A percentile compares a stretch with the other conserved stretches of the same genome.
Conservation (phyloP, 2,888 invertebrate species). For the Coecobrya sp. region DNA sequence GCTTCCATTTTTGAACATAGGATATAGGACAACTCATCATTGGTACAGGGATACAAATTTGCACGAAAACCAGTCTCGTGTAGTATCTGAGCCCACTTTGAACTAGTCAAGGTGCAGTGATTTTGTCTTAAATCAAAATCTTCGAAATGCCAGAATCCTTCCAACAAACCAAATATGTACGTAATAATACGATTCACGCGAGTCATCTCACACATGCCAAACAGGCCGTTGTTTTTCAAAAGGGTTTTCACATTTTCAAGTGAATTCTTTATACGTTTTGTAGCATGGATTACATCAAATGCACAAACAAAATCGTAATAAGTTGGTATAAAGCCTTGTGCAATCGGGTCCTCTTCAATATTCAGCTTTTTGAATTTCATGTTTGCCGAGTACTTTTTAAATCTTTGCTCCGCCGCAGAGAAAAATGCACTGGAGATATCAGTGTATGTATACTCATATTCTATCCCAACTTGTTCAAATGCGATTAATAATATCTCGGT, state of each 20-base stretch:
- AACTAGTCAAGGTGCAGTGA: slow-evolving; percentile 2
- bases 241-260: slow-evolving; percentile 54
- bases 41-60: neutral
- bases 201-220: slow-evolving; percentile 62
- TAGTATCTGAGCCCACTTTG: neutral
- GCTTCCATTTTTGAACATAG: neutral
- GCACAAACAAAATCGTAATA: slow-evolving; percentile 56
- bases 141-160: slow-evolving; percentile 57
- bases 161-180: slow-evolving; percentile 23
- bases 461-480: neutral
- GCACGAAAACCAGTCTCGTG: slow-evolving; percentile 1
- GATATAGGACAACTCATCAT: neutral
- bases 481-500: neutral
- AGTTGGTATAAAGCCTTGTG: slow-evolving; percentile 68
- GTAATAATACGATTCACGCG: slow-evolving; percentile 18
- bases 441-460: slow-evolving; percentile 43
- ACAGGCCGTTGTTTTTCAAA: slow-evolving; percentile 39
- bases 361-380: slow-evolving; percentile 70
- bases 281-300: slow-evolving; percentile 73
- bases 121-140: slow-evolving; percentile 35
- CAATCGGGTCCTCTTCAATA: slow-evolving; percentile 71
- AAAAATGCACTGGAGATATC: slow-evolving; percentile 40
- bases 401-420: slow-evolving; percentile 3
- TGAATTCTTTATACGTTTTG: slow-evolving; percentile 43
- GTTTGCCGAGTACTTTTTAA: slow-evolving; percentile 21